phyloP scores from a whole-genome alignment of 2,113 vertebrate species.

The Chionodraco myersi region DNA sequence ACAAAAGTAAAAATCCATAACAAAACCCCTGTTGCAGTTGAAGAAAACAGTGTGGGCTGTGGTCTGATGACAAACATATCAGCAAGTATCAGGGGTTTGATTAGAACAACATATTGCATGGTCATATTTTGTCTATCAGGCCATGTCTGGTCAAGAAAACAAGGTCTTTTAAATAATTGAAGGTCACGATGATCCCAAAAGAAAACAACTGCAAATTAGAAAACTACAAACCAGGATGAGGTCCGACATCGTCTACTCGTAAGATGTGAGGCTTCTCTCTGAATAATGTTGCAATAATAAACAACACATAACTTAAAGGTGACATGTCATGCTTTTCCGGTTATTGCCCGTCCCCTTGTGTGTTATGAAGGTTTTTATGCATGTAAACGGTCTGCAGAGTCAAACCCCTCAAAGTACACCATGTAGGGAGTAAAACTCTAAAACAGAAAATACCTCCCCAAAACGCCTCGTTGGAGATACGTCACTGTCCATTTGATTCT shows the following conservation, averaged over 20 bases:
- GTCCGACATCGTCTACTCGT: neutral
- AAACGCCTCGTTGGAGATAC: no score
- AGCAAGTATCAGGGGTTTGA: neutral
- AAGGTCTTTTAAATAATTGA: neutral
- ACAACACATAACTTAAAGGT: neutral
- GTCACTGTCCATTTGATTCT: no score
- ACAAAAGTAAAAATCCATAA: neutral
- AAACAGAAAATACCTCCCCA: no score
- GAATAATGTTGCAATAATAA: neutral
- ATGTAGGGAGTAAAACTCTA: no score
- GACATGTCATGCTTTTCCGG: no score
- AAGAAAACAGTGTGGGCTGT: neutral
- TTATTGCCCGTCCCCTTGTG: no score
- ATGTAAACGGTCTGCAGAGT: no score
- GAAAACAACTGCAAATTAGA: neutral
- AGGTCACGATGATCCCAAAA: neutral
- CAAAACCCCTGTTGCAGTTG: neutral
- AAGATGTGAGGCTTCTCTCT: neutral
- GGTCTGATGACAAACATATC: neutral
- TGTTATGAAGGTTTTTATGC: no score
- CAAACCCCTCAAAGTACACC: no score
- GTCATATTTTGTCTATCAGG: neutral
- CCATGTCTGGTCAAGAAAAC: neutral
- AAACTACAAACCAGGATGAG: neutral
- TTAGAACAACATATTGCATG: neutral